Base-by-base conservation (phyloP, 2,888 invertebrate species). In the Dasypogon diadema region DNA sequence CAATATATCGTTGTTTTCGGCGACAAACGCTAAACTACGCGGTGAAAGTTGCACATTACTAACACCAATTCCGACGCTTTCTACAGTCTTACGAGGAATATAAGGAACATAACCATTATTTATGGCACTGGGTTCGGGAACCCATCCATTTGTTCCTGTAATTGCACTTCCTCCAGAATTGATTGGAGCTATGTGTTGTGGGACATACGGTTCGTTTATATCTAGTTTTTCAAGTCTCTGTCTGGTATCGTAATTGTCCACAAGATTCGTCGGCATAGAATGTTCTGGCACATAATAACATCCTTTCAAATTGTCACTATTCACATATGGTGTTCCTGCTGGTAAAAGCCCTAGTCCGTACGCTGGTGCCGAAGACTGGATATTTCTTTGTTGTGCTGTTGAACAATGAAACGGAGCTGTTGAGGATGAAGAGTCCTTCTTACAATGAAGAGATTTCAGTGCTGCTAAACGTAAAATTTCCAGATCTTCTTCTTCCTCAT, bases 401-500 rank as follows among this genome's bases (percentile, higher is more conserved):
- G 10, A 2, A 22, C 10, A 10, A 22, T 37, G 48, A 22, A 10
- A 51, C 10, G 18, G 10, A 12, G 34, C 14, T n/a, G 30, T 5
- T 4, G 26, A n/a, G 42, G 56, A n/a, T 34, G 70, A 10, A 18
- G 48, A 48, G 12, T 79, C 78, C 65, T 78, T 79, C 76, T 79
- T 79, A 14, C 22, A 14, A 18, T 78, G 74, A n/a, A 79, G 26
- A 0, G 80, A 78, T 76, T 80, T 80, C 22, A 80, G 65, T 21
- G 80, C 80, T 6, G 73, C 78, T 22, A 78, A 74, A 14, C 80
- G 78, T 30, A 80, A 60, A 21, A 65, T 60, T 76, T 80, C 80
- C n/a, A 80, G 75, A 76, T 80, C 80, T 1, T 80, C 80, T 34
- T 79, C 79, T 18, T 79, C 79, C 14, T 79, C 79, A 34, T 79